These are phyloP conservation scores for Hyperoodon ampullatus DNA, from an alignment of 2,113 vertebrate genomes.

Conservation along the genomic window DNA sequence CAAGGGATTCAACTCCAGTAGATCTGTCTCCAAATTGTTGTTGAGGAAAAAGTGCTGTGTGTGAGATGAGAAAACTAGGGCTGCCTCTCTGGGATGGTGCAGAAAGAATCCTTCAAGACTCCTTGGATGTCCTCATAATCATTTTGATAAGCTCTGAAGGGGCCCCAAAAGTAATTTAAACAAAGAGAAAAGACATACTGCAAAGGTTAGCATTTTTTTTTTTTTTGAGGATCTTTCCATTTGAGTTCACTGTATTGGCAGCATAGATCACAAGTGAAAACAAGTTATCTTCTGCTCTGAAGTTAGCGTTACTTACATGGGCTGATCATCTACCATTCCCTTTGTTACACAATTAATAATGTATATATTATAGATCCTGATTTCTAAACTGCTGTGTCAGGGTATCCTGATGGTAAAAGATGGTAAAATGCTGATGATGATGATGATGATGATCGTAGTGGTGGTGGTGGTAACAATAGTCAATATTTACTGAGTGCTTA, in stretches of 20 bases:
- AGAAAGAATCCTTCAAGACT: background rate
- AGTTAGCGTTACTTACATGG: background rate
- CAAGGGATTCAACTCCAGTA: background rate
- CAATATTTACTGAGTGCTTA: background rate
- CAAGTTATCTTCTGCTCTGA: background rate
- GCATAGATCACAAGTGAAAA: background rate
- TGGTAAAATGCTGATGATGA: too few relatives aligned
- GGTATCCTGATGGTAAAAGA: background rate
- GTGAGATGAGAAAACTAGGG: background rate
- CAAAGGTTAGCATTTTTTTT: background rate
- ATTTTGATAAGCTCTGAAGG: slow-evolving; percentile 2
- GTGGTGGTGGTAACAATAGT: background rate
- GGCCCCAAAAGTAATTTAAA: background rate
- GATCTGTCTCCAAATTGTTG: background rate
- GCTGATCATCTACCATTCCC: background rate
- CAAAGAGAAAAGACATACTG: background rate
- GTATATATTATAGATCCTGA: background rate
- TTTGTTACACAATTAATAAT: background rate
- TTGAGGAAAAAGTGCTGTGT: background rate
- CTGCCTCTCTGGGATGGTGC: background rate
- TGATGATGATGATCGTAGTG: background rate
- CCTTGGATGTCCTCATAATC: background rate
- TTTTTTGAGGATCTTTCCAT: background rate
- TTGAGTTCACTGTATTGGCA: background rate
- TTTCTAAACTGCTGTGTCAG: background rate